Percentiles rank a stretch among this genome's conserved stretches.
phyloP scores from a whole-genome alignment of 2,888 invertebrate genomes.

The Oasisia sp. region DNA sequence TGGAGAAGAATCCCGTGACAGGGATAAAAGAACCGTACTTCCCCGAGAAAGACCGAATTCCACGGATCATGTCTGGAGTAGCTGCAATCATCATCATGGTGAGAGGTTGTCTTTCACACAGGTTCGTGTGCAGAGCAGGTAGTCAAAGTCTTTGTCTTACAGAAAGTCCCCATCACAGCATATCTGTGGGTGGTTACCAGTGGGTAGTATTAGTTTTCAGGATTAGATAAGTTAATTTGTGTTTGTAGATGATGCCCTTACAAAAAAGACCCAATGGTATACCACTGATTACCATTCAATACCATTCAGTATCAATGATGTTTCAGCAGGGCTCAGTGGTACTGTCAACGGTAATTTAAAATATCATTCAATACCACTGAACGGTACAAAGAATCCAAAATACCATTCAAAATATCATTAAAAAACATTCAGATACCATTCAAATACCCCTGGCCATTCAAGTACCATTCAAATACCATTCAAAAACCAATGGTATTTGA shows the following conservation, averaged over 20 bases:
- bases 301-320: too few relatives aligned
- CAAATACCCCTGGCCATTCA: too few relatives aligned
- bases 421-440: too few relatives aligned
- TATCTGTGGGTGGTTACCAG: neutral
- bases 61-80: slow-evolving; percentile 69
- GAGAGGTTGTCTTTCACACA: neutral
- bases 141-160: neutral
- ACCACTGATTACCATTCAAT: too few relatives aligned
- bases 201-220: neutral
- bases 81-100: slow-evolving; percentile 70
- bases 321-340: too few relatives aligned
- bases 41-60: slow-evolving; percentile 66
- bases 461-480: too few relatives aligned
- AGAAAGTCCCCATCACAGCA: neutral
- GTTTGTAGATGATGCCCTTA: neutral
- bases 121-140: neutral
- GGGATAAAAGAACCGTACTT: slow-evolving; percentile 71
- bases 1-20: slow-evolving; percentile 71
- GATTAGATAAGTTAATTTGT: neutral
- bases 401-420: too few relatives aligned
- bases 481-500: too few relatives aligned
- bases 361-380: too few relatives aligned
- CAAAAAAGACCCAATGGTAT: too few relatives aligned
- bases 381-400: too few relatives aligned
- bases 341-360: too few relatives aligned